Evolutionary conservation across 2,888 invertebrate genomes (phyloP).

Genomic region (Seira sanloemensis): DNA sequence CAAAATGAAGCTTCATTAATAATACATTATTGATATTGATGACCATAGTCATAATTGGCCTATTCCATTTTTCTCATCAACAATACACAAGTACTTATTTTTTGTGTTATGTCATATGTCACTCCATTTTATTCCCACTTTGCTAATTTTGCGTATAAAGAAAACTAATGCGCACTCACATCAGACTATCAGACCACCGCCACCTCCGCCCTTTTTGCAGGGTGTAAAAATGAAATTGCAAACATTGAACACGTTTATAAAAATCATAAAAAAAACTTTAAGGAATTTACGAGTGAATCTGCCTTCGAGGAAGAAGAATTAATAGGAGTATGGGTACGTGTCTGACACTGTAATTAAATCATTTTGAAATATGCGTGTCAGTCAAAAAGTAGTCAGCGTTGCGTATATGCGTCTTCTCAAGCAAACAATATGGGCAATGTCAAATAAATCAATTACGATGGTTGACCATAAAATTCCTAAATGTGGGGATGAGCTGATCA

Average conservation of each 20-base stretch:
- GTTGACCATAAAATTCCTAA: too few relatives aligned
- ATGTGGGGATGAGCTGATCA: too few relatives aligned
- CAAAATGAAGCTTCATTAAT: constrained; percentile 4
- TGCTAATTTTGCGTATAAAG: background rate
- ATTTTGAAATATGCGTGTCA: constrained; percentile 4
- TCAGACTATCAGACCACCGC: too few relatives aligned
- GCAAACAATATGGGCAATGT: background rate
- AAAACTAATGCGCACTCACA: background rate
- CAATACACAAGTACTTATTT: background rate
- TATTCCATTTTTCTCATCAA: background rate
- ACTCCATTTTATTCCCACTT: background rate
- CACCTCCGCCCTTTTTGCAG: background rate
- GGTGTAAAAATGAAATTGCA: too few relatives aligned
- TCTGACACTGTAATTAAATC: background rate
- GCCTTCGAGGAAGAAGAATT: background rate
- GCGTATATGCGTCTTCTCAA: background rate
- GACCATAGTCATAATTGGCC: background rate
- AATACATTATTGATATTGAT: constrained; percentile 4
- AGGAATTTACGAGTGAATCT: background rate
- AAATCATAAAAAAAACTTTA: too few relatives aligned
- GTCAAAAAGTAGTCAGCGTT: background rate
- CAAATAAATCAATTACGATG: constrained; percentile 4
- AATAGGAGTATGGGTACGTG: background rate
- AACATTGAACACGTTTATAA: too few relatives aligned
- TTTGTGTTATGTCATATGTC: background rate